Evolutionary conservation across 2,797 vertebrate species (phyloP), one percentile per base, ranked within the genome.

Genomic region (Cryptoblepharus egeriae): DNA sequence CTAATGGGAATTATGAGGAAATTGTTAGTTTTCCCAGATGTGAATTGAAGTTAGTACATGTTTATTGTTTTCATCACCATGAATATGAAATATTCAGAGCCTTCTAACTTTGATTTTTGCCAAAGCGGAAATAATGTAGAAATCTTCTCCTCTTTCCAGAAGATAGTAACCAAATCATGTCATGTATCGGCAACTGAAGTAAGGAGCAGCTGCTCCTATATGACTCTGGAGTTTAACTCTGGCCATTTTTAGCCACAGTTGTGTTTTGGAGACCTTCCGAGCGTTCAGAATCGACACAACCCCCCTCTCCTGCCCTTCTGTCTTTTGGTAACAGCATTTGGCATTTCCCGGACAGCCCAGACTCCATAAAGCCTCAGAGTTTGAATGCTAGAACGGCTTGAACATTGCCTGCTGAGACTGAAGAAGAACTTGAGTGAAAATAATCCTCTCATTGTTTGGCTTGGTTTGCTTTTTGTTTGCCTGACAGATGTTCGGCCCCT

Each of bases 341-440:
- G 92, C 91, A 91, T 94, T 90, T 93, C 88, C 91, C 84, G 89
- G 92, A 89, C 92, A 93, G 92, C 91, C 90, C 83, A 11, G 91
- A 90, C 91, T 93, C 92, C 90, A 93, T 95, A 93, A 94, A 91
- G 93, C 92, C 89, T 93, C 86, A 61, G 84, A 90, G 92, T 91
- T 90, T 92, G 92, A 95, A 94, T 93, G 74, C 81, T 84, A 90
- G 91, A 89, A 92, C 87, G 89, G 92, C 92, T 94, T 92, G 94
- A 93, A 92, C 89, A 5, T 93, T 93, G 93, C 94, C 94, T 95
- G 93, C 94, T 95, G 94, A 91, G 94, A 89, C 88, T 83, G 93
- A 94, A 95, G 94, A 94, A 95, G 94, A 94, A 93, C 93, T 94
- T 93, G 93, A 94, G 93, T 92, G 92, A 94, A 94, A 94, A 95